These are phyloP conservation scores for Shinisaurus crocodilurus DNA, from an alignment of 2,113 vertebrate genomes.

Conservation along the genomic window DNA sequence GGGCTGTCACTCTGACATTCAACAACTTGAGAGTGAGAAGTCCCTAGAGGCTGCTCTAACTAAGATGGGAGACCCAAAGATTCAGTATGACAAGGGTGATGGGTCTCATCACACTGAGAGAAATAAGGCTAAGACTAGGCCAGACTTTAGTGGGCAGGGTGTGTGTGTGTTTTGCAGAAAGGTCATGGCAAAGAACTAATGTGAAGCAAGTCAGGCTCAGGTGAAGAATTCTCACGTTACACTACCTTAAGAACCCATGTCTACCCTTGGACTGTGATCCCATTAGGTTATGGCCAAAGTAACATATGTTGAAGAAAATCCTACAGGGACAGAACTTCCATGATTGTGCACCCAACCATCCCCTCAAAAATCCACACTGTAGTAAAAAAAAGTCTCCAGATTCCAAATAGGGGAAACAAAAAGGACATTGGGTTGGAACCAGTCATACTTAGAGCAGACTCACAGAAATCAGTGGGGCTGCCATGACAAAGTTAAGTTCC, in stretches of 20 bases:
- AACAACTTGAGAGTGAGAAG: no score
- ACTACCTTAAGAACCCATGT: not conserved
- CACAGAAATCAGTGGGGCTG: no score
- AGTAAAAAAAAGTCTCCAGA: slow-evolving; percentile 34
- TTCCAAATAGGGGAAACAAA: slow-evolving; percentile 33
- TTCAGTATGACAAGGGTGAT: no score
- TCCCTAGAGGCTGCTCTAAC: no score
- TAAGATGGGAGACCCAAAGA: not conserved
- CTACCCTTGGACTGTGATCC: not conserved
- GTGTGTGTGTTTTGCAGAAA: not conserved
- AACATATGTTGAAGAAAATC: no score
- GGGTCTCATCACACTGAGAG: no score
- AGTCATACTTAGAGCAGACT: no score
- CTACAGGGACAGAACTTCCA: not conserved
- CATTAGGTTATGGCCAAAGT: not conserved
- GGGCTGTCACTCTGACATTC: not conserved
- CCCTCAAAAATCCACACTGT: not conserved
- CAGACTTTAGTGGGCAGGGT: not conserved
- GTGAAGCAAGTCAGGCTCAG: not conserved
- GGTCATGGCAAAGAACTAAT: not conserved
- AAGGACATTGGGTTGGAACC: not conserved
- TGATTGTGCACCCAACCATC: not conserved
- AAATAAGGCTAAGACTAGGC: not conserved
- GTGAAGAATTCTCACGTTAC: not conserved
- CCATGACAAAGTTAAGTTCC: no score